These are phyloP conservation scores for Bucco capensis DNA, from an alignment of 2,113 vertebrate species.

Conservation along the genomic window DNA sequence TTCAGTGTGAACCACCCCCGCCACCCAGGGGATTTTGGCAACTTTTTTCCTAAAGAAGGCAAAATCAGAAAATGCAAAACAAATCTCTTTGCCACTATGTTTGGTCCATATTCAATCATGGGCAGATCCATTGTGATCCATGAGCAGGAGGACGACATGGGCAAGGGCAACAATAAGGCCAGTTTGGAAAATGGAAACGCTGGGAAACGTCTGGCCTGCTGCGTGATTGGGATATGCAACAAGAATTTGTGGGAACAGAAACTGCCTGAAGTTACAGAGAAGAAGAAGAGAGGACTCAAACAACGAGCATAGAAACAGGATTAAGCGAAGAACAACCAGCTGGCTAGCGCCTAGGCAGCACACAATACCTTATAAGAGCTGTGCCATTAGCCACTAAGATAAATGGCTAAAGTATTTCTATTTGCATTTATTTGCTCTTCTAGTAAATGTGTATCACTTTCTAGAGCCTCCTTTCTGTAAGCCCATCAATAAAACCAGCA, in stretches of 20 bases:
- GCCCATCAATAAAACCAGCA: conserved; percentile 62
- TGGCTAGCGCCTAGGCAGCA: not conserved
- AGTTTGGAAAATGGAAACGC: conserved; percentile 89
- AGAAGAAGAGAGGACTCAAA: conserved; percentile 49
- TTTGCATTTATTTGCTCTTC: not conserved
- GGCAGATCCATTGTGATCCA: conserved; percentile 89
- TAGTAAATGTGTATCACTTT: not conserved
- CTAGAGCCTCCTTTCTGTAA: not conserved
- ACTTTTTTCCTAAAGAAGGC: conserved; percentile 80
- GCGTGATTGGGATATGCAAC: conserved; percentile 79
- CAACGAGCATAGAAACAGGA: not conserved
- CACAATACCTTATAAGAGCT: not conserved
- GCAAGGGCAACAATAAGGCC: conserved; percentile 79
- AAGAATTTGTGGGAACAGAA: conserved; percentile 70
- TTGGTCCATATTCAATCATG: conserved; percentile 75
- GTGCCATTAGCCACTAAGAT: not conserved
- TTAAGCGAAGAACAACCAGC: not conserved
- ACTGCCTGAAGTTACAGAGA: not conserved
- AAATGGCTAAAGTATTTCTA: not conserved
- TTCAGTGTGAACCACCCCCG: conserved; percentile 73
- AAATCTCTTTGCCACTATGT: conserved; percentile 73
- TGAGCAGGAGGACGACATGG: conserved; percentile 85
- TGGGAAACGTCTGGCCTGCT: conserved; percentile 88
- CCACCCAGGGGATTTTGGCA: conserved; percentile 94
- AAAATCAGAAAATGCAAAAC: conserved; percentile 63